Evolutionary conservation across 2,888 invertebrate genomes (phyloP), one percentile per base, ranked within the genome.

Genomic region (Spodoptera picta): DNA sequence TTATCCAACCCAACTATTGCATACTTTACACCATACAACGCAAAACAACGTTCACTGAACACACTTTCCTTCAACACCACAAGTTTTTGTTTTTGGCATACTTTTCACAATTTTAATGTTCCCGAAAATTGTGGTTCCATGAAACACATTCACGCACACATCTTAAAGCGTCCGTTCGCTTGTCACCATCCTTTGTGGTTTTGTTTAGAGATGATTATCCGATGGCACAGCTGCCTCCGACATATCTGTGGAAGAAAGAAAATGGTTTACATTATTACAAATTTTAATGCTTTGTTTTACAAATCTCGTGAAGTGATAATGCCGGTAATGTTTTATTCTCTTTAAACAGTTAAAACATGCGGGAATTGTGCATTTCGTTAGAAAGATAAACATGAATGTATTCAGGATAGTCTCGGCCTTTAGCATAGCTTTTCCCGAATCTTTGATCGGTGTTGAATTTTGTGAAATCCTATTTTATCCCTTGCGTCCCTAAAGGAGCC

Each of bases 1-100:
- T 78, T 81, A 81, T 80, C 63, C 75, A 69, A 58, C 70, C 67
- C 73, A 48, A 64, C 61, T 75, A 70, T 70, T 65, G 65, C 81
- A 79, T 79, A 59, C 70, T 75, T 60, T 59, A 50, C 55, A 36
- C 57, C 63, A 72, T 66, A 66, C 56, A 45, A 45, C 52, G 43
- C 57, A 63, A 44, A 47, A 27, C 44, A 19, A 50, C 36, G 59
- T 45, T 71, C 67, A 80, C 64, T 61, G 41, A 48, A 50, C 54
- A 60, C 61, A 42, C 65, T 65, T 58, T 50, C 60, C 45, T 67
- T 60, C 62, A 23, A 68, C 60, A 75, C 64, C 60, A 60, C 72
- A 61, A 65, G 52, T 75, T 70, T 75, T 69, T 80, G 60, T 63
- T 36, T 70, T 50, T 67, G 49, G 68, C 79, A 79, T 79, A 67